These are phyloP conservation scores for Tarsius wallacei DNA, from an alignment of 2,797 vertebrate species.

Conservation along the genomic window DNA sequence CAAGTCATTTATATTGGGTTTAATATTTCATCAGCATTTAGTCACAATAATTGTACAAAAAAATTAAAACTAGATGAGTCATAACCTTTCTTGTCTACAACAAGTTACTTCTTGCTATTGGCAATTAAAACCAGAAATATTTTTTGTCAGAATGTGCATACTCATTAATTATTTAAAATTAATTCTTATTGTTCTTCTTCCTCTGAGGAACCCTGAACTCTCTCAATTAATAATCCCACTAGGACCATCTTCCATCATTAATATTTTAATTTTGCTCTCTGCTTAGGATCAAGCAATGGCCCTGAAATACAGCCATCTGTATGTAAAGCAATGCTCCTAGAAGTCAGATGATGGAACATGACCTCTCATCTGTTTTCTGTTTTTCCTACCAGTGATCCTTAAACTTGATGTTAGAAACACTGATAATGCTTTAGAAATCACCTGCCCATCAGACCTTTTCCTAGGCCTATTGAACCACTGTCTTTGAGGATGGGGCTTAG, in stretches of 20 bases:
- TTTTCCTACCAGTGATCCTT: background rate
- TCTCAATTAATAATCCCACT: background rate
- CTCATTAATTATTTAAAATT: constrained; percentile 55
- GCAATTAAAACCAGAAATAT: constrained; percentile 29
- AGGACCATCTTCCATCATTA: constrained; percentile 23
- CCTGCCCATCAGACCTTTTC: background rate
- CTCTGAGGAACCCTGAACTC: background rate
- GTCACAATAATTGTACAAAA: constrained; percentile 56
- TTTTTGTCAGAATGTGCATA: background rate
- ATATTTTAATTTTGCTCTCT: constrained; percentile 40
- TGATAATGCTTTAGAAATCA: background rate
- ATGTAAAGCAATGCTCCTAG: background rate
- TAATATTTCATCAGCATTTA: constrained; percentile 59
- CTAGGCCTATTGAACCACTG: background rate
- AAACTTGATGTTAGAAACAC: constrained; percentile 1
- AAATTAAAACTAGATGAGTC: constrained; percentile 50
- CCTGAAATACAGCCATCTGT: background rate
- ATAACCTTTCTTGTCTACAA: constrained; percentile 19
- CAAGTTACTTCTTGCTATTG: background rate
- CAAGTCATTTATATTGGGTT: constrained; percentile 52
- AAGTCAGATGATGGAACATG: background rate
- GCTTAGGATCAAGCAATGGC: background rate
- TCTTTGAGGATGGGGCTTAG: background rate
- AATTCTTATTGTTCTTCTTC: constrained; percentile 12
- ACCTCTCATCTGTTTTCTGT: background rate